phyloP scores from a whole-genome alignment of 2,113 vertebrate species.

The Tautogolabrus adspersus region DNA sequence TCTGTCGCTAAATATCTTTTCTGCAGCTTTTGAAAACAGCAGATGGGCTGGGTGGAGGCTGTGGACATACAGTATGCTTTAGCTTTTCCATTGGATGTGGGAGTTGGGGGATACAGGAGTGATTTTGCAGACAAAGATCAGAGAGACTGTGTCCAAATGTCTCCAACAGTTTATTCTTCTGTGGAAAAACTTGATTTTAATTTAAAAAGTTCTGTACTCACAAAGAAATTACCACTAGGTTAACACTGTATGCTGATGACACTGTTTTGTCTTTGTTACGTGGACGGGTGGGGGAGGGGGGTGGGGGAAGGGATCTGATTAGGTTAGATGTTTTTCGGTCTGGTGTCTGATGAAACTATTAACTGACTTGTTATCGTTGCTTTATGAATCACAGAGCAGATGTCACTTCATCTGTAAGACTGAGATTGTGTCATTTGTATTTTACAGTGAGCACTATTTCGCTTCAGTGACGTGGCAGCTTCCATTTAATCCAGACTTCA shows the following conservation, averaged over 20 bases:
- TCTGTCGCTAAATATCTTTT: constrained; percentile 15
- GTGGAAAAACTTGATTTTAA: constrained; percentile 50
- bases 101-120: constrained; percentile 16
- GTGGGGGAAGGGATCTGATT: constrained; percentile 24
- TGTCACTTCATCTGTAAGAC: constrained; percentile 75
- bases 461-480: constrained; percentile 84
- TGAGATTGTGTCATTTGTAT: constrained; percentile 82
- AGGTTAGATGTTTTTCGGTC: constrained; percentile 66
- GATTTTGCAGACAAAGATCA: constrained; percentile 26
- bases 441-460: constrained; percentile 81
- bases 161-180: constrained; percentile 40
- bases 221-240: constrained; percentile 65
- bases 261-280: constrained; percentile 72
- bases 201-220: constrained; percentile 53
- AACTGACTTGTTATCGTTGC: constrained; percentile 68
- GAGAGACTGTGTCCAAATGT: constrained; percentile 33
- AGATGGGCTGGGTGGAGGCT: background rate
- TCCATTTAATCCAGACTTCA: constrained; percentile 78
- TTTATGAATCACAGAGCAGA: constrained; percentile 77
- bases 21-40: constrained; percentile 27
- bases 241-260: constrained; percentile 77
- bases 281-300: constrained; percentile 48
- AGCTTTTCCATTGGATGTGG: constrained; percentile 33
- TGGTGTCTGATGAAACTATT: constrained; percentile 69
- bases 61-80: constrained; percentile 14